phyloP scores from a whole-genome alignment of 1,140 invertebrate species.

The Scaptomyza pallida region DNA sequence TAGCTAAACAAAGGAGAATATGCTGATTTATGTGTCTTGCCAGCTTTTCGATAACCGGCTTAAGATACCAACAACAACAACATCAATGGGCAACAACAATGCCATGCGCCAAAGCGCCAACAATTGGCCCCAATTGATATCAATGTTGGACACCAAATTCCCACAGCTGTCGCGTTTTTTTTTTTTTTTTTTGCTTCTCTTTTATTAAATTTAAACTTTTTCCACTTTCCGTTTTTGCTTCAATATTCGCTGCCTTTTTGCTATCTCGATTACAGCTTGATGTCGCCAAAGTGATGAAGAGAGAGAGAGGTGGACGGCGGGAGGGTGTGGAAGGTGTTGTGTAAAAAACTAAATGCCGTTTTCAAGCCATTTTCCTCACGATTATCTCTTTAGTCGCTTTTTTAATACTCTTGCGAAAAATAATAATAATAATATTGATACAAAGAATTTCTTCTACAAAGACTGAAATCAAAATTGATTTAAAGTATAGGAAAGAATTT shows the following conservation, averaged over 20 bases:
- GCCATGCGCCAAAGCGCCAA: not conserved
- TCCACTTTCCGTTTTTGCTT: not conserved
- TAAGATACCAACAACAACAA: slow-evolving; percentile 32
- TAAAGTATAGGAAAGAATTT: not conserved
- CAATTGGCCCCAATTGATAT: slow-evolving; percentile 45
- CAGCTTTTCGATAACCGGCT: slow-evolving; percentile 72
- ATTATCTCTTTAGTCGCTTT: slow-evolving; percentile 2
- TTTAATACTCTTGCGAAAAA: not conserved
- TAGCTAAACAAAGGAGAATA: no score
- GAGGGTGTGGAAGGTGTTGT: no score
- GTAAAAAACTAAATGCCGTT: slow-evolving; percentile 39
- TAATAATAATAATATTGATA: no score
- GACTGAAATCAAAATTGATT: not conserved
- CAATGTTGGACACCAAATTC: not conserved
- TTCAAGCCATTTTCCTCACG: slow-evolving; percentile 35
- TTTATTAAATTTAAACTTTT: slow-evolving; percentile 9
- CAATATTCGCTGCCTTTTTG: not conserved
- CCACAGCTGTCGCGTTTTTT: slow-evolving; percentile 59
- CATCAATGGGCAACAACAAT: not conserved
- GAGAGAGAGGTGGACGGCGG: not conserved
- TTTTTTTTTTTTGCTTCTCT: slow-evolving; percentile 5
- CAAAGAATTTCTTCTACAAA: no score
- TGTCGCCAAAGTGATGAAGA: slow-evolving; percentile 28
- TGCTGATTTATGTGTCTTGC: slow-evolving; percentile 69
- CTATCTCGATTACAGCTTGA: slow-evolving; percentile 5